Evolutionary conservation across 2,888 invertebrate species (phyloP), one percentile per base, ranked within the genome.

Genomic region (Nymphalis c-album): DNA sequence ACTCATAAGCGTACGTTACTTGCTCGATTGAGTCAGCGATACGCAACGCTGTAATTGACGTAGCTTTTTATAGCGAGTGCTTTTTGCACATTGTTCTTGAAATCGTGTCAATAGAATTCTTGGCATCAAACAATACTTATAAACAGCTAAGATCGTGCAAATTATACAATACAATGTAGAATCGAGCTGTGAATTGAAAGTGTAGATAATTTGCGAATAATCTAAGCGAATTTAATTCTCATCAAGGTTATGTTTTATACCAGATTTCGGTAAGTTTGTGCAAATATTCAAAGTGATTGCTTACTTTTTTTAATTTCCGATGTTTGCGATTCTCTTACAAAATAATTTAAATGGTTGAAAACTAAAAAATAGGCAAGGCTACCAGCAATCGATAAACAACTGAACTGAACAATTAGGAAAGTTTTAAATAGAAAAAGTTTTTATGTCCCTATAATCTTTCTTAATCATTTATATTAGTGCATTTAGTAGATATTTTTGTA

Each of bases 11-110:
- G 82, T 80, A 80, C 81, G 82, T 84, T 82, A 80, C 80, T 79
- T 78, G 80, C 79, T 82, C 79, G 80, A 90, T 90, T 88, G 88
- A 90, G 85, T 84, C 84, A 84, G 83, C 84, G 86, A 90, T 89
- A 90, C 81, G 78, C 76, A 80, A 46, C 80, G 74, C 77, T 78
- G 81, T 91, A 91, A 91, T 90, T 90, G 90, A 90, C 88, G 82
- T 89, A 79, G 63, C 47, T 64, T 64, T 64, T 70, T 60, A 63
- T 46, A 55, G 50, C 18, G 20, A 62, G 22, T 31, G 22, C 7
- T 68, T 69, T 67, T 69, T 67, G 60, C 31, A 48, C 57, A 60
- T 62, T 69, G 51, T 67, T 69, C 40, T 50, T 51, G 57, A 58
- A 63, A 51, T 53, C 18, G 45, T 58, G 63, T 67, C 46, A 59